Evolutionary conservation across 2,113 vertebrate species (phyloP).

Genomic region (Terrapene triunguis): DNA sequence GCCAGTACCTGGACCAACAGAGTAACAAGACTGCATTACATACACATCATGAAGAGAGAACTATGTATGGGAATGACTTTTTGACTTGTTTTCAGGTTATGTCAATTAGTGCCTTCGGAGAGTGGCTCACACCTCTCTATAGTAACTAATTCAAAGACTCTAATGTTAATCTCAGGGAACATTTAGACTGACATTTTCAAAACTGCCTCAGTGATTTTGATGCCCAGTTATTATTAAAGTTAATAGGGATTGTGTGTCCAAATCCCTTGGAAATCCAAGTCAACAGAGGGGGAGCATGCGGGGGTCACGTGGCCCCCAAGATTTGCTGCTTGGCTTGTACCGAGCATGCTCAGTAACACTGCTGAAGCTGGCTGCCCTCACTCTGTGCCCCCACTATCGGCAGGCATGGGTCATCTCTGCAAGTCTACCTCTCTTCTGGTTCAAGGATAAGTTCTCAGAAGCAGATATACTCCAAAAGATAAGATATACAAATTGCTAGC

Average conservation of each 20-base stretch:
- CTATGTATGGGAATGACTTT: neutral
- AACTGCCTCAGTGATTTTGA: no score
- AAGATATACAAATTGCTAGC: neutral
- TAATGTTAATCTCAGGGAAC: neutral
- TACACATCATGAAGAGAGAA: neutral
- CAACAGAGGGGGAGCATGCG: neutral
- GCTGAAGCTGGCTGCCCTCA: no score
- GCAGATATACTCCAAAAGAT: neutral
- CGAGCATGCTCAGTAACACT: no score
- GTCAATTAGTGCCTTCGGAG: neutral
- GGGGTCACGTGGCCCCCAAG: no score
- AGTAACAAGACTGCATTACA: neutral
- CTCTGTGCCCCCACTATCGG: no score
- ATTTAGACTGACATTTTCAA: neutral
- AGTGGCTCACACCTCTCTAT: neutral
- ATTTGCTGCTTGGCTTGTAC: no score
- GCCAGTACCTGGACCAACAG: neutral
- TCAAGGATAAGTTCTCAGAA: neutral
- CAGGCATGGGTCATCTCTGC: no score
- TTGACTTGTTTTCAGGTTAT: neutral
- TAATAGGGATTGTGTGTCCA: neutral
- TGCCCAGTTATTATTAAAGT: no score
- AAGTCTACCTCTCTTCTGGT: neutral
- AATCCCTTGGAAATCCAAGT: neutral
- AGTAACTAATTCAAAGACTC: neutral